Base-by-base conservation (phyloP, 2,113 vertebrate species). In the Gopherus flavomarginatus region DNA sequence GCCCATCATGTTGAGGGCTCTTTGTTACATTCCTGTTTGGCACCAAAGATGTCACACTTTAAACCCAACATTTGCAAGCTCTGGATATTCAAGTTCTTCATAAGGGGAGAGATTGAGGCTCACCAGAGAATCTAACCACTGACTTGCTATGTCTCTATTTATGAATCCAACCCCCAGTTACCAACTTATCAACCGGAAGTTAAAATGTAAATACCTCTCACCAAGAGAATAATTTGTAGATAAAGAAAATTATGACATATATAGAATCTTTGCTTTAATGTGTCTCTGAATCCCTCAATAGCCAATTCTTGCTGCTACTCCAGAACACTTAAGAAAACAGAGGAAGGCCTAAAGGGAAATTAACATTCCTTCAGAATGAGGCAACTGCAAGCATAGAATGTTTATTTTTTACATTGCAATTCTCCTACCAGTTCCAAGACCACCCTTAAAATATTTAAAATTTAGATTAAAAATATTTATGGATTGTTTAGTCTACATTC, bases 351-450 rank as follows among this genome's bases (percentile, higher is more conserved):
- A 62, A 72, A 92, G 88, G 92, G 93, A 93, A 95, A 87, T 75
- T 17, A 94, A 80, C 91, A 97, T 97, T 97, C 93, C 27, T 97
- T 5, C 2, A 80, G 81, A 35, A 77, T 94, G 96, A 97, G 81
- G 50, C 92, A 96, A 42, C 85, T 5, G 59, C 59, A n/a, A 72
- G 35, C 14, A 24, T 8, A 0, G 11, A 27, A 50, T 69, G 12
- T 56, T 89, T 87, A 59, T 81, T 44, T 83, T 21, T 47, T 6
- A 49, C 5, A 62, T 44, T 12, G 4, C 11, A 52, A 47, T 2
- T 42, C 86, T 83, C 88, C 1, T 1, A 26, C 42, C 8, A 84
- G 19, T 81, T 14, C 86, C 11, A 38, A 27, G 11, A 1, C 0
- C 4, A 49, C 89, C 87, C 77, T 42, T 49, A 49, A 47, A 72